phyloP scores from a whole-genome alignment of 2,797 vertebrate genomes.

The Margarornis squamiger region DNA sequence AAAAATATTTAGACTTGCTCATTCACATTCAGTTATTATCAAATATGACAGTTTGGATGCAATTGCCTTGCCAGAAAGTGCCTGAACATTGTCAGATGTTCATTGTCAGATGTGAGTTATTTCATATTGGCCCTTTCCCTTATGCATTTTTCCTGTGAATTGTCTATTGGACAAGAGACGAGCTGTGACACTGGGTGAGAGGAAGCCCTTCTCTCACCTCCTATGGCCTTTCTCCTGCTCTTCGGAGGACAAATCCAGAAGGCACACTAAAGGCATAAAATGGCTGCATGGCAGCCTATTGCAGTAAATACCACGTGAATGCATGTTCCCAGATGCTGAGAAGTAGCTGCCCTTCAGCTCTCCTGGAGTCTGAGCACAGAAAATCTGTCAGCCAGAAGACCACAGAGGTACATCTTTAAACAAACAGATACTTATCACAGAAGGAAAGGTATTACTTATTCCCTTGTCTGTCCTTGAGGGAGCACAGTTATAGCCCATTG shows the following conservation, averaged over 20 bases:
- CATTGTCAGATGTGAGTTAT: not conserved
- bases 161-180: not conserved
- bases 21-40: not conserved
- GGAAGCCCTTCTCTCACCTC: not conserved
- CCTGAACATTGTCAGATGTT: not conserved
- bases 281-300: not conserved
- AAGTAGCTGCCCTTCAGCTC: not conserved
- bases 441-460: not conserved
- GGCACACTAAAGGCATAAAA: not conserved
- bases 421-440: not conserved
- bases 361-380: not conserved
- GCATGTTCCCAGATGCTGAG: not conserved
- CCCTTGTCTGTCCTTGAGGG: not conserved
- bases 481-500: not conserved
- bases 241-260: not conserved
- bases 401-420: not conserved
- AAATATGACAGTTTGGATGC: not conserved
- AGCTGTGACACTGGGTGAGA: accelerated
- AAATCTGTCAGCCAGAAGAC: not conserved
- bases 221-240: not conserved
- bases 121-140: not conserved
- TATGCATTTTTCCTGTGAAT: not conserved
- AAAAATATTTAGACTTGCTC: not conserved
- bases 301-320: not conserved
- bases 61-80: not conserved